A percentile compares a stretch with the other conserved stretches of the same genome.
Conservation (phyloP, 2,113 vertebrate species). For the Microcebus murinus region DNA sequence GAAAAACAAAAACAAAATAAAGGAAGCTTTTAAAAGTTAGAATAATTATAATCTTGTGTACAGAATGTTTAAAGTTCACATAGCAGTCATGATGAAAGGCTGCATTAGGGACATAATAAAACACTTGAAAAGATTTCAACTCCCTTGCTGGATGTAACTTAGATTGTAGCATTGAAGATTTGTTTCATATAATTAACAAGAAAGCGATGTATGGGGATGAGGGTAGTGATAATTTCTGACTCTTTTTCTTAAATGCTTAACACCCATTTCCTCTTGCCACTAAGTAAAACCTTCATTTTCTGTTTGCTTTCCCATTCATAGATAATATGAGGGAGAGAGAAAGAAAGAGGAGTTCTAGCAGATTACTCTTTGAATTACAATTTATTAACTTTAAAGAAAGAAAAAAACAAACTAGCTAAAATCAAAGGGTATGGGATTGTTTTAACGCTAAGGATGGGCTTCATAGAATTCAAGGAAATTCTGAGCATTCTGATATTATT, state of each 20-base stretch:
- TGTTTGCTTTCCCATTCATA: neutral
- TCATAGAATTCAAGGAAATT: neutral
- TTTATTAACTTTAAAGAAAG: neutral
- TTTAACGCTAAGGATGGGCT: neutral
- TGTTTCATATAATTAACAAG: constrained; percentile 55
- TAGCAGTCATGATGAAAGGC: constrained; percentile 32
- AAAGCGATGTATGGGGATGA: neutral
- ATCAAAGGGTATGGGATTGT: neutral
- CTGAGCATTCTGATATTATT: neutral
- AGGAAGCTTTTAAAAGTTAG: neutral
- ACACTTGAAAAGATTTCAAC: neutral
- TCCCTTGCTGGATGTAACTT: neutral
- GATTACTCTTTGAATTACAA: neutral
- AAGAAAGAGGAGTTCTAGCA: neutral
- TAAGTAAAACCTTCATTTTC: neutral
- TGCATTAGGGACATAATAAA: constrained; percentile 34
- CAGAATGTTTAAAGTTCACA: constrained; percentile 48
- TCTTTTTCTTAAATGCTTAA: neutral
- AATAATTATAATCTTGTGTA: neutral
- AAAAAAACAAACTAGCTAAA: neutral
- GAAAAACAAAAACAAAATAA: neutral
- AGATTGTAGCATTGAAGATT: neutral
- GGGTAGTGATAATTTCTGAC: neutral
- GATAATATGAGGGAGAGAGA: neutral
- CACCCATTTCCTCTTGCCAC: neutral